Evolutionary conservation across 2,797 vertebrate genomes (phyloP), one percentile per base, ranked within the genome.

Genomic region (Rhinophrynus dorsalis): DNA sequence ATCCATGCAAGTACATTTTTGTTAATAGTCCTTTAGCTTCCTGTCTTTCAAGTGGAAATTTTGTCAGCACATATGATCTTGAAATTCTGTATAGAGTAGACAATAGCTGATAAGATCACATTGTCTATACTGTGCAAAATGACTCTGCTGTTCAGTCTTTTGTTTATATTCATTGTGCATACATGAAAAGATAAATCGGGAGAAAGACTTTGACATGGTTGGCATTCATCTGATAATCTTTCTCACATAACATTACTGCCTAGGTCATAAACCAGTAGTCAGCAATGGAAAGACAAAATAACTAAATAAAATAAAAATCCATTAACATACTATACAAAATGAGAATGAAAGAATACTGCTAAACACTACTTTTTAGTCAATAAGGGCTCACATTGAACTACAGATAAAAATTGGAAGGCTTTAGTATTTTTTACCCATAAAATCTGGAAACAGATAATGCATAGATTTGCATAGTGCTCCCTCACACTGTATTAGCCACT

Each of bases 21-120:
- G 40, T 79, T 62, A 78, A 71, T 67, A 72, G 35, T 74, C 48
- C 9, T 2, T 57, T 18, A 61, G 50, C 58, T 79, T 76, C 57
- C 70, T 77, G 75, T 18, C 76, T 80, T 77, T 80, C 78, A 75
- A 9, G 3, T 76, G 52, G 74, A 74, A 81, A 78, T 70, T 68
- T 77, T 77, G 67, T 78, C 78, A 24, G 72, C 65, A 70, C 52
- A 74, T 68, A 29, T 11, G 1, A 45, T 44, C 75, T 75, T 66
- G 71, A 77, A 55, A 74, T 74, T 65, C 50, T 2, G 45, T 67
- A 76, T 48, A 76, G n/a, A n/a, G n/a, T n/a, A n/a, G 82, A 60
- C 71, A 77, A 21, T 42, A 18, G 52, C 47, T 75, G 86, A 85
- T 85, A 85, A 84, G 81, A 85, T 82, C 82, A 67, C 2, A 32